A percentile compares a stretch with the other conserved stretches of the same genome.
Evolutionary conservation across 2,113 vertebrate genomes (phyloP).

Genomic region (Myxocyprinus asiaticus): DNA sequence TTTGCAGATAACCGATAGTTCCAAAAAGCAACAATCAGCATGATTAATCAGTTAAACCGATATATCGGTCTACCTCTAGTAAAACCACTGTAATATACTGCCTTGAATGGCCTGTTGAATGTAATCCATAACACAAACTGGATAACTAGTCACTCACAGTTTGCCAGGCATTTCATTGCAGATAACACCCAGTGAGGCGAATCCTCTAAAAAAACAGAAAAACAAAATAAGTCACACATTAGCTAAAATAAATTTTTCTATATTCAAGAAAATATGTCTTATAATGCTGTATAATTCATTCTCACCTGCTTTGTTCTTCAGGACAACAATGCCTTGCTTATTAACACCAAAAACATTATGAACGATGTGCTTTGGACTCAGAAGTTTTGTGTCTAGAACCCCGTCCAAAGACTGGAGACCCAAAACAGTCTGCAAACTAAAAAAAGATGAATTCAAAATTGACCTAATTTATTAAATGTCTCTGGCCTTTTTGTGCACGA

Average conservation of each 20-base stretch:
- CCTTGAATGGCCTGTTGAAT: background rate
- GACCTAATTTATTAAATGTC: too few species aligned
- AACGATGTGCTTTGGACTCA: conserved; percentile 80
- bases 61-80: too few species aligned
- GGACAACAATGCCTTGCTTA: conserved; percentile 81
- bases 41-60: too few species aligned
- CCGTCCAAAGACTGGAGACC: conserved; percentile 82
- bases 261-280: too few species aligned
- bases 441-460: conserved; percentile 29
- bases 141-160: conserved; percentile 76
- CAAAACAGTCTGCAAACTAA: conserved; percentile 81
- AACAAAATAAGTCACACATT: background rate
- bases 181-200: conserved; percentile 89
- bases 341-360: conserved; percentile 82
- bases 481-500: too few species aligned
- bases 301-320: conserved; percentile 83
- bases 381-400: conserved; percentile 74
- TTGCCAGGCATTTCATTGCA: conserved; percentile 87
- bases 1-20: too few species aligned
- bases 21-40: too few species aligned
- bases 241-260: background rate
- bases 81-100: background rate
- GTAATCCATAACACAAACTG: background rate
- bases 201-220: conserved; percentile 70
- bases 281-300: too few species aligned